Percentiles rank a stretch among this genome's conserved stretches.
Evolutionary conservation across 2,113 vertebrate species (phyloP).

Genomic region (Ancistrus triradiatus): DNA sequence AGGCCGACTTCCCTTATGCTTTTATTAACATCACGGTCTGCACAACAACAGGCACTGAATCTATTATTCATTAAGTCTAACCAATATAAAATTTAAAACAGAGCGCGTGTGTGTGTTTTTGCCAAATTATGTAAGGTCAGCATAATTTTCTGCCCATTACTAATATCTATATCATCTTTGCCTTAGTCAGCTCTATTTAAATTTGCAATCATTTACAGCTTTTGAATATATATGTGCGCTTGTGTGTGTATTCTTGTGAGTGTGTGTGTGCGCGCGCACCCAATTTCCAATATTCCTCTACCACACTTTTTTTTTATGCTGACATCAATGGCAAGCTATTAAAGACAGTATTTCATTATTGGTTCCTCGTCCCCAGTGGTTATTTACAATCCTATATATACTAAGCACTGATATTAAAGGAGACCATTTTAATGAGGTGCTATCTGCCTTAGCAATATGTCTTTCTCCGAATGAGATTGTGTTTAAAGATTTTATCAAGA

Average conservation of each 20-base stretch:
- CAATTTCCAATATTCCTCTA: conserved; percentile 99
- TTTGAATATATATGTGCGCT: conserved; percentile 93
- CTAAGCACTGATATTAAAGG: conserved; percentile 99
- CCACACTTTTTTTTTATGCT: conserved; percentile 96
- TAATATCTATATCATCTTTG: conserved; percentile 99
- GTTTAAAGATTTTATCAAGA: conserved; percentile 99
- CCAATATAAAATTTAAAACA: conserved; percentile 99
- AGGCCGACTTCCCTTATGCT: conserved; percentile 68
- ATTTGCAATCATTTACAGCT: conserved; percentile 99
- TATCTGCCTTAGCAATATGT: conserved; percentile 99
- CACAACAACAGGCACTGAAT: conserved; percentile 93
- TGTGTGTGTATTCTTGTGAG: not conserved
- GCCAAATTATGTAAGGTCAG: conserved; percentile 99
- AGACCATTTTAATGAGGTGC: conserved; percentile 99
- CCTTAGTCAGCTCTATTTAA: conserved; percentile 99
- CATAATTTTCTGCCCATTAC: conserved; percentile 99
- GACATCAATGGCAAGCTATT: conserved; percentile 99
- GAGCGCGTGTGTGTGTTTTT: conserved; percentile 58
- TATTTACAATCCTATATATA: conserved; percentile 99
- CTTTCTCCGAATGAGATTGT: conserved; percentile 99
- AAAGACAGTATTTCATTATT: conserved; percentile 99
- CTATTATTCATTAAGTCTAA: conserved; percentile 99
- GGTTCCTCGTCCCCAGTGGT: conserved; percentile 99
- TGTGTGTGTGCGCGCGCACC: conserved; percentile 72
- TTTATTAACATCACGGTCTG: conserved; percentile 86